Evolutionary conservation across 2,888 invertebrate species (phyloP), one percentile per base, ranked within the genome.

Genomic region (Leucophora obtusa): DNA sequence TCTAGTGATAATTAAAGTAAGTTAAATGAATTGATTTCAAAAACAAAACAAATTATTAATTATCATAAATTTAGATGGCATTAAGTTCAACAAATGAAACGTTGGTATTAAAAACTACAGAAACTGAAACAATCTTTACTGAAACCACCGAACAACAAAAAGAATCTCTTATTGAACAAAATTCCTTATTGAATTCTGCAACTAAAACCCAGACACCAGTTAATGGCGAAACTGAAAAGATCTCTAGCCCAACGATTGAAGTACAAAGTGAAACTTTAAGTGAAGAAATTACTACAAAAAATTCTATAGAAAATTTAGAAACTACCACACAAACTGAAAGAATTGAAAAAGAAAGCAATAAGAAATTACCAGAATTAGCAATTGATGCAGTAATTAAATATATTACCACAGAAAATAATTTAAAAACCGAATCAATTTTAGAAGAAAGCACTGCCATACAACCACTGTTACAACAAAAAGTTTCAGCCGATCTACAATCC

Each of bases 1-100:
- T 24, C 17, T 71, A 24, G 8, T 75, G 24, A 0, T 71, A 1
- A 6, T 71, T 28, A 7, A 35, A 24, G 77, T 77, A 71, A 77
- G 77, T 77, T 66, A 0, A n/a, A n/a, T 14, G 43, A 14, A 47
- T n/a, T n/a, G 1, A 47, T 47, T 47, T 3, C 11, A 35, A 33
- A 59, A 18, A 21, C 0, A n/a, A 47, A 47, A 43, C 11, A 7
- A 43, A 2, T 47, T 5, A 47, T 47, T 4, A 47, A 47, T n/a
- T 47, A 28, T 47, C n/a, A 47, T 47, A 5, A 47, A n/a, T 47
- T 5, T n/a, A 47, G 43, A n/a, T 47, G 43, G 43, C 43, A 14
- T 1, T 47, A n/a, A 47, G 43, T n/a, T n/a, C 43, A 47, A 47
- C 43, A n/a, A n/a, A n/a, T 47, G n/a, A 47, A 47, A 47, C n/a